These are phyloP conservation scores for Trichonephila inaurata DNA, from an alignment of 1,140 invertebrate genomes.

Conservation along the genomic window DNA sequence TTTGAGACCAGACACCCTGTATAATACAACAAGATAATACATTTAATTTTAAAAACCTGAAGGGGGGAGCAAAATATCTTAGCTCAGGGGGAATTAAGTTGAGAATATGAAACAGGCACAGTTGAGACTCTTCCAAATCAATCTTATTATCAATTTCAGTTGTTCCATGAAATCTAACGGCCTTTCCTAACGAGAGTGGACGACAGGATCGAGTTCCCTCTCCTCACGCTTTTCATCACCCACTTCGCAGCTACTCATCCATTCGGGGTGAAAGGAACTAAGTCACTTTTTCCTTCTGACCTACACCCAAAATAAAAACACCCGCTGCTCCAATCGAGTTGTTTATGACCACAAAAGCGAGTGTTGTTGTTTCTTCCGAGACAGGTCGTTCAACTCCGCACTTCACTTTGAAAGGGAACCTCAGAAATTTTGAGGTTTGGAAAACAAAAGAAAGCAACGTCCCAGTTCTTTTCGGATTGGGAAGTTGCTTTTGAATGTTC, in stretches of 20 bases:
- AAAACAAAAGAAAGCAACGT: not conserved
- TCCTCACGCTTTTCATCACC: not conserved
- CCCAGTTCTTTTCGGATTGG: conserved; percentile 11
- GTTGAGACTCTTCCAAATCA: too few species aligned
- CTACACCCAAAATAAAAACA: conserved; percentile 35
- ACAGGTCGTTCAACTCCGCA: not conserved
- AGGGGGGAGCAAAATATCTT: too few species aligned
- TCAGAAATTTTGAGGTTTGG: not conserved
- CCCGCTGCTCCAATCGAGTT: not conserved
- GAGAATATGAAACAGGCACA: too few species aligned
- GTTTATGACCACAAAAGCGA: not conserved
- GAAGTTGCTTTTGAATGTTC: too few species aligned
- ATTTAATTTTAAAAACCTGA: too few species aligned
- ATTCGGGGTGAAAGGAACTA: not conserved
- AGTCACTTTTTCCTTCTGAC: not conserved
- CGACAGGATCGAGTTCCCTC: too few species aligned
- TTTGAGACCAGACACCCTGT: too few species aligned
- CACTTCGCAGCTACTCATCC: not conserved
- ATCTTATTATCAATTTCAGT: too few species aligned
- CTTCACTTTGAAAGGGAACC: not conserved
- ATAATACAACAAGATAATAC: too few species aligned
- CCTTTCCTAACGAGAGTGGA: too few species aligned
- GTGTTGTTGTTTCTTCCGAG: not conserved
- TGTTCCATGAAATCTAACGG: too few species aligned
- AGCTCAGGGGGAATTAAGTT: too few species aligned